Conservation (phyloP, 2,113 vertebrate species). For the Chroicocephalus ridibundus region DNA sequence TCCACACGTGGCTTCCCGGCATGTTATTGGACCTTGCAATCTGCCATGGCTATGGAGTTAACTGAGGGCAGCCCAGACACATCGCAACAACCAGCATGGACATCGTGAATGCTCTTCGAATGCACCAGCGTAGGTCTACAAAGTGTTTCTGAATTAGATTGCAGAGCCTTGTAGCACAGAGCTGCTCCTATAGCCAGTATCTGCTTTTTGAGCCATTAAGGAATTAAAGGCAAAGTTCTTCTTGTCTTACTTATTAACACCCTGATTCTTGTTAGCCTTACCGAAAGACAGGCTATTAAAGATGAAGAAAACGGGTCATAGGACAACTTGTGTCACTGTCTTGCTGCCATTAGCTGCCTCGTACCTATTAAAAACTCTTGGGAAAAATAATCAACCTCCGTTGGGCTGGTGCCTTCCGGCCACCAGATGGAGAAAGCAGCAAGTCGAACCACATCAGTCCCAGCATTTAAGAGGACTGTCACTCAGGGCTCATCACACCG, state of each 20-base stretch:
- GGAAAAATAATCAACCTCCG: neutral
- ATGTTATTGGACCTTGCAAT: neutral
- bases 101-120: neutral
- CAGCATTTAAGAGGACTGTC: neutral
- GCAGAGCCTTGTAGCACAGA: neutral
- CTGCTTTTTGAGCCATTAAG: neutral
- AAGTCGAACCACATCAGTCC: neutral
- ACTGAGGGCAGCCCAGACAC: neutral
- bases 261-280: neutral
- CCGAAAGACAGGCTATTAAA: neutral
- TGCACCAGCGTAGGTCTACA: neutral
- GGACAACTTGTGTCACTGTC: neutral
- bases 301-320: neutral
- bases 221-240: neutral
- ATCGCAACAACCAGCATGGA: neutral
- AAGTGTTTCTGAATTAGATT: neutral
- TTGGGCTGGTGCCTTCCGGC: neutral
- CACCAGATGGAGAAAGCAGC: constrained; percentile 27
- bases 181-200: neutral
- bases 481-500: neutral
- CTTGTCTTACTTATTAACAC: neutral
- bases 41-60: neutral
- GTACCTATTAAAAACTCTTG: neutral
- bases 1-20: neutral
- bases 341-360: neutral